Percentiles rank a stretch among this genome's conserved stretches.
phyloP scores from a whole-genome alignment of 2,888 invertebrate genomes.

The Lingula anatina region DNA sequence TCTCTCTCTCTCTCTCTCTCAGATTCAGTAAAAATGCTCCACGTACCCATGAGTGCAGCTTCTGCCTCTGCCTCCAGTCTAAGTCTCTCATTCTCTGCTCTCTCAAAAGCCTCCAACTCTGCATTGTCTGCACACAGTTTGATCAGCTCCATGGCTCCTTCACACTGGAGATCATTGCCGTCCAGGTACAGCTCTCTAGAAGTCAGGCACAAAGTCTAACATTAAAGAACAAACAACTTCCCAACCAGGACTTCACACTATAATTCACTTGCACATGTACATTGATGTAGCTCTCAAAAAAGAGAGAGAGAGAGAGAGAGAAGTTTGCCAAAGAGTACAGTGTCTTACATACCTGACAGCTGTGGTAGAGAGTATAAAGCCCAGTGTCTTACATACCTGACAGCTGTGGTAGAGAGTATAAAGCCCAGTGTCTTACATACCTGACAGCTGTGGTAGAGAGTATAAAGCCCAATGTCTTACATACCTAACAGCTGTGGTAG shows the following conservation, averaged over 20 bases:
- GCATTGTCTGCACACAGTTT: constrained; percentile 40
- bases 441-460: constrained; percentile 29
- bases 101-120: constrained; percentile 34
- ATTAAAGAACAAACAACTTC: no score
- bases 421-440: constrained; percentile 15
- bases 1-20: no score
- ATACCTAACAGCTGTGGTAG: constrained; percentile 43
- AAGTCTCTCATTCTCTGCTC: constrained; percentile 29
- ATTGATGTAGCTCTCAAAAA: no score
- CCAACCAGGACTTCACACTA: no score
- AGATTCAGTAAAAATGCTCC: no score
- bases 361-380: neutral
- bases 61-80: constrained; percentile 41
- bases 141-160: constrained; percentile 43
- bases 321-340: no score
- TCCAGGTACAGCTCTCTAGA: constrained; percentile 46
- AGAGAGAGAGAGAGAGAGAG: no score
- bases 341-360: no score
- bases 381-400: constrained; percentile 25
- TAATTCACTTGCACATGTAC: no score
- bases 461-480: neutral
- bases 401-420: constrained; percentile 16
- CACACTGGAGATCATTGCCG: constrained; percentile 48
- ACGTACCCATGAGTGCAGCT: no score
- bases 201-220: no score